Evolutionary conservation across 2,888 invertebrate genomes (phyloP).

Genomic region (Hofmannophila pseudospretella): DNA sequence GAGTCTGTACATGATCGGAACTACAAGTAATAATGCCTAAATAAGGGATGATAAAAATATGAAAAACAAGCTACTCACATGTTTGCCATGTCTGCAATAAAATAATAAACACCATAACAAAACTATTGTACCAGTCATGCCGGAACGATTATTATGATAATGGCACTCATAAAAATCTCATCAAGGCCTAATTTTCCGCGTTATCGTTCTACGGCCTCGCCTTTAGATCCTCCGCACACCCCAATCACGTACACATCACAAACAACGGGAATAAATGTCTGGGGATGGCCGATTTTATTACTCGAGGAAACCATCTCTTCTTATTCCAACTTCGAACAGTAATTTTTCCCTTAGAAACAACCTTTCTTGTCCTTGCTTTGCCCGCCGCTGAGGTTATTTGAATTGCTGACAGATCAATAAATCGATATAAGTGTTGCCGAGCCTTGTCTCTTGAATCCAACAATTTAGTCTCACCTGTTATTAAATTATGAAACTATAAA

Average conservation of each 20-base stretch:
- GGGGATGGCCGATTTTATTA: slow-evolving; percentile 40
- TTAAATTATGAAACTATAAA: too few species aligned
- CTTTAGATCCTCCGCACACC: slow-evolving; percentile 12
- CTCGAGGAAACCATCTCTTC: slow-evolving; percentile 26
- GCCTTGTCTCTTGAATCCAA: too few species aligned
- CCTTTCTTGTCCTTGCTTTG: too few species aligned
- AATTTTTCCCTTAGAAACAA: slow-evolving; percentile 23
- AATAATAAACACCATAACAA: slow-evolving; percentile 25
- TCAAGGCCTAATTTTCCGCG: slow-evolving; percentile 37
- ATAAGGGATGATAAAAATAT: too few species aligned
- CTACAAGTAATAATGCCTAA: too few species aligned
- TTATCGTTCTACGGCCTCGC: slow-evolving; percentile 17
- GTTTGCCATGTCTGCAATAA: too few species aligned
- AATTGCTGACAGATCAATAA: slow-evolving; percentile 24
- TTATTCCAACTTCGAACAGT: slow-evolving; percentile 22
- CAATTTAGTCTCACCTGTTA: too few species aligned
- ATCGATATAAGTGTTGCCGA: too few species aligned
- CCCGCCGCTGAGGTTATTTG: slow-evolving; percentile 25
- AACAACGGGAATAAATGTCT: slow-evolving; percentile 42
- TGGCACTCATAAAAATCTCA: slow-evolving; percentile 54
- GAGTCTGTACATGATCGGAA: too few species aligned
- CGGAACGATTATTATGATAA: slow-evolving; percentile 45
- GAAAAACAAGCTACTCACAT: too few species aligned
- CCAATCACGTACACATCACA: slow-evolving; percentile 42
- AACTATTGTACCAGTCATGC: slow-evolving; percentile 32